These are phyloP conservation scores for Pammene aurita DNA, from an alignment of 2,888 invertebrate species.

Conservation along the genomic window DNA sequence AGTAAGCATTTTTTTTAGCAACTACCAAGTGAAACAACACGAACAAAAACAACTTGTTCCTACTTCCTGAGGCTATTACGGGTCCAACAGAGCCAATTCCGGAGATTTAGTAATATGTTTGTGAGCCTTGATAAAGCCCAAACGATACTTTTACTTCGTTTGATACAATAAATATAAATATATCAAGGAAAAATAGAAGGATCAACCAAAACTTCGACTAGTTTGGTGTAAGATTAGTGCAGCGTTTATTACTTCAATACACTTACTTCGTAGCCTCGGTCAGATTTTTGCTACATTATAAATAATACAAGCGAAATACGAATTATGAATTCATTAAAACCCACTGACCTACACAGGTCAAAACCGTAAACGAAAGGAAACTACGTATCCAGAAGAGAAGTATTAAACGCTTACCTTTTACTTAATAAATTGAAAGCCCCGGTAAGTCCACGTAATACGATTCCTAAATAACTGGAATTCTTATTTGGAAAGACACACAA, in stretches of 20 bases:
- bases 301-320: too few species aligned
- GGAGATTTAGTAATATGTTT: slow-evolving; percentile 69
- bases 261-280: too few species aligned
- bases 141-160: slow-evolving; percentile 52
- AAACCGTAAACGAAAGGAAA: too few species aligned
- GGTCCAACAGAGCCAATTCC: slow-evolving; percentile 55
- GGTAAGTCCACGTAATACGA: too few species aligned
- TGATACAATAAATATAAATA: slow-evolving; percentile 61
- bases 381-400: too few species aligned
- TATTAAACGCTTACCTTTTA: too few species aligned
- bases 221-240: background rate
- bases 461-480: background rate
- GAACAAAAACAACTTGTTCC: slow-evolving; percentile 55
- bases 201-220: background rate
- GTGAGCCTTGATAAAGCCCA: slow-evolving; percentile 49
- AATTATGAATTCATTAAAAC: too few species aligned
- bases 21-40: background rate
- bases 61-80: slow-evolving; percentile 46
- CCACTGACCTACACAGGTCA: too few species aligned
- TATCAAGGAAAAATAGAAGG: slow-evolving; percentile 50
- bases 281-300: too few species aligned
- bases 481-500: slow-evolving; percentile 34
- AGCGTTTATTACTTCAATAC: background rate
- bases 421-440: too few species aligned
- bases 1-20: slow-evolving; percentile 35